Evolutionary conservation across 2,113 vertebrate species (phyloP), one percentile per base, ranked within the genome.

Genomic region (Osmerus eperlanus): DNA sequence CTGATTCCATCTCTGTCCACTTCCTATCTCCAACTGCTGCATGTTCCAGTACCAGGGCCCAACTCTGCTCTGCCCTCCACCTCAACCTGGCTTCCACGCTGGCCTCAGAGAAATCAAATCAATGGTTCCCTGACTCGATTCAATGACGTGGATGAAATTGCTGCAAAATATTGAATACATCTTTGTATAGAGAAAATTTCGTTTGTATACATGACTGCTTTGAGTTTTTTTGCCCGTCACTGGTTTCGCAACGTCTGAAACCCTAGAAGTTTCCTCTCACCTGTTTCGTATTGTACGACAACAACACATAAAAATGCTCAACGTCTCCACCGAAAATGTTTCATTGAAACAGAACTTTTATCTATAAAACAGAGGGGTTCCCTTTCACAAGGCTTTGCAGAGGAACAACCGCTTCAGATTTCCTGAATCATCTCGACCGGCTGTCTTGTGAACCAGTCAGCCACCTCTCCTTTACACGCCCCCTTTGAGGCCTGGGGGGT

Each of bases 281-380:
- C 81, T 86, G 84, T 82, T 88, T 90, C 25, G 80, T 71, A 90
- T 89, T 80, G 54, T 70, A 68, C 23, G 60, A 68, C 70, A 80
- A 78, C 56, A 79, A 74, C 7, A 62, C 54, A 75, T 36, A 67
- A 72, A 67, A 80, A 58, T 16, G 82, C 82, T 80, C 47, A 72
- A 65, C 63, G 69, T 82, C 55, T 56, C 75, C 41, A 58, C 52
- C 76, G 74, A 82, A 68, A 52, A 75, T 76, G 70, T 61, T 67
- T 74, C 2, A 79, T 75, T 69, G 62, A 72, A 25, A 53, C 5
- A 65, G 63, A 65, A 53, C 52, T 3, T 61, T 41, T 51, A 54
- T 81, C 8, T 62, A 78, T 73, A 71, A 61, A 72, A 71, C 53
- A 12, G n/a, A 65, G 14, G 2, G 9, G 9, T 21, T 51, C 13